These are phyloP conservation scores for Hormaphis cornu DNA, from an alignment of 1,140 invertebrate genomes.

Conservation along the genomic window DNA sequence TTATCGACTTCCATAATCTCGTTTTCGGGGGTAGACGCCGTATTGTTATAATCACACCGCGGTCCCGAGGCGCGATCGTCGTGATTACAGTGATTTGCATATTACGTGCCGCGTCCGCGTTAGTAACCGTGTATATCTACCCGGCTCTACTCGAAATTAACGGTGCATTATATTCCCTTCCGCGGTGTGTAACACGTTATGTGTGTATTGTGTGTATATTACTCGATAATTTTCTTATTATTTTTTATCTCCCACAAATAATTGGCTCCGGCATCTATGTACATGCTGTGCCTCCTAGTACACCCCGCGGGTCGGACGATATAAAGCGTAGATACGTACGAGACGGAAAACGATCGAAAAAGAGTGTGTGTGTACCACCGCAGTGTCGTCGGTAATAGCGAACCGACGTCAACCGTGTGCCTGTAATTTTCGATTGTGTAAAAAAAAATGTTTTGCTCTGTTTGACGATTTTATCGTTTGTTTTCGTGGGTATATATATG, in stretches of 20 bases:
- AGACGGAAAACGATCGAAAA: too few species aligned
- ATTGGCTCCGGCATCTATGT: neutral
- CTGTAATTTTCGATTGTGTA: too few species aligned
- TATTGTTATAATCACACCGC: slow-evolving; percentile 1
- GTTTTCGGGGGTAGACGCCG: slow-evolving; percentile 10
- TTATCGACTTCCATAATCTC: slow-evolving; percentile 18
- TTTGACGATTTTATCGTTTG: slow-evolving; percentile 2
- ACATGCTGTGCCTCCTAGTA: too few species aligned
- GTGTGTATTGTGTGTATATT: neutral
- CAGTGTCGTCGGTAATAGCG: too few species aligned
- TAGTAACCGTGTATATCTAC: slow-evolving; percentile 1
- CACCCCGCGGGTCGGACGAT: too few species aligned
- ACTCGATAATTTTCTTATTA: neutral
- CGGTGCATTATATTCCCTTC: slow-evolving; percentile 28
- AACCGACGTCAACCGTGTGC: neutral
- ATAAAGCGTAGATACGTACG: too few species aligned
- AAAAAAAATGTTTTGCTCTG: too few species aligned
- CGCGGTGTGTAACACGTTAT: neutral
- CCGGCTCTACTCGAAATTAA: slow-evolving; percentile 6
- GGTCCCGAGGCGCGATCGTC: slow-evolving; percentile 24
- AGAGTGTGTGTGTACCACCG: too few species aligned
- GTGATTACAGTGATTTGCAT: slow-evolving; percentile 32
- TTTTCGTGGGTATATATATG: neutral
- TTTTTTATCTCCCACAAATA: slow-evolving; percentile 10
- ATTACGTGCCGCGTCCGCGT: neutral